A percentile compares a stretch with the other conserved stretches of the same genome.
Evolutionary conservation across 2,888 invertebrate species (phyloP).

Genomic region (Rhagonycha lutea): DNA sequence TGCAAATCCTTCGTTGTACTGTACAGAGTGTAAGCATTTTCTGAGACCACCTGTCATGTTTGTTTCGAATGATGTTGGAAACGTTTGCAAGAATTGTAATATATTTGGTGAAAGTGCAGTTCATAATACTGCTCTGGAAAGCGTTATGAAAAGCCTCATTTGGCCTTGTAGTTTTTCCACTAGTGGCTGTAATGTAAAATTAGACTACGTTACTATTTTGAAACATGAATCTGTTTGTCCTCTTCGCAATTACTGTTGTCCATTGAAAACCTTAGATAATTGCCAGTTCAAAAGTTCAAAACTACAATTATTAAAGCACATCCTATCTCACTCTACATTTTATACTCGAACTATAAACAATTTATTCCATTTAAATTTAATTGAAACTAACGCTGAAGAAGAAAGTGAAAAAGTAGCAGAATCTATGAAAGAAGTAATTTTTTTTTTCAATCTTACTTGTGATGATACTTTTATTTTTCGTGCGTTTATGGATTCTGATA

Average conservation of each 20-base stretch:
- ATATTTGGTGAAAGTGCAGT: neutral
- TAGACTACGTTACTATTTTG: neutral
- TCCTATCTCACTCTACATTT: neutral
- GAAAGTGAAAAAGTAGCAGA: neutral
- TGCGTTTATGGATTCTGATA: neutral
- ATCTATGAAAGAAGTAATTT: neutral
- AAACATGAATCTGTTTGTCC: neutral
- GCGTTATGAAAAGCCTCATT: neutral
- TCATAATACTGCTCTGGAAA: neutral
- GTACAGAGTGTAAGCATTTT: neutral
- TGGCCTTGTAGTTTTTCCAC: neutral
- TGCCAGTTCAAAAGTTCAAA: neutral
- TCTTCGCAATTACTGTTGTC: neutral
- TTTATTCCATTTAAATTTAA: neutral
- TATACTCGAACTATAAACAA: neutral
- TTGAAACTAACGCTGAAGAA: neutral
- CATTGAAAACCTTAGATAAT: neutral
- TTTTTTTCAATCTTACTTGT: neutral
- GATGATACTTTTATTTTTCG: neutral
- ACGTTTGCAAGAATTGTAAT: neutral
- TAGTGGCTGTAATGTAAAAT: neutral
- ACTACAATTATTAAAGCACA: neutral
- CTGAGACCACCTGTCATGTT: neutral
- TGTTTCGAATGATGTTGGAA: neutral
- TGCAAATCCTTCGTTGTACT: neutral